Conservation (phyloP, 2,888 invertebrate genomes). For the Xanthia icteritia region DNA sequence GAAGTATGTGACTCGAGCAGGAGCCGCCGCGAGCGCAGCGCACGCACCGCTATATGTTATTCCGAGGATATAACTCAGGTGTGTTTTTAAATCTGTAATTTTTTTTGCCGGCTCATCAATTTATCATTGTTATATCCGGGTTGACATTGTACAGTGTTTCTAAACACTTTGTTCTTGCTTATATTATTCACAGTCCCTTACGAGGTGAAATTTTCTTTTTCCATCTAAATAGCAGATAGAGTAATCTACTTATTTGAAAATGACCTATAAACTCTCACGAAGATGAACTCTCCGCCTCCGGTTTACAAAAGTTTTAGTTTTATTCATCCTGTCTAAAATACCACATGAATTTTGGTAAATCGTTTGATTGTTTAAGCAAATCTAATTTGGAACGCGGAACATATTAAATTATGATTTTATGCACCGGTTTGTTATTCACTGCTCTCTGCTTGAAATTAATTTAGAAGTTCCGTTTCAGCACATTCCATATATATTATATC, state of each 20-base stretch:
- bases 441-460: constrained; percentile 44
- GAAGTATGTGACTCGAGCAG: constrained; percentile 13
- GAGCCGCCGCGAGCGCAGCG: neutral
- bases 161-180: constrained; percentile 1
- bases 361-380: constrained; percentile 34
- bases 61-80: constrained; percentile 18
- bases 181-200: neutral
- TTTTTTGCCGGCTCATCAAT: neutral
- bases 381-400: constrained; percentile 48
- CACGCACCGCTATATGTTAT: neutral
- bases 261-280: constrained; percentile 6
- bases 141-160: neutral
- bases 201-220: neutral
- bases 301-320: constrained; percentile 10
- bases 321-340: neutral
- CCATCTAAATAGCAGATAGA: neutral
- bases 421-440: constrained; percentile 60
- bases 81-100: constrained; percentile 38
- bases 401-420: constrained; percentile 58
- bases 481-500: constrained; percentile 12
- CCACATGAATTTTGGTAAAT: constrained; percentile 20
- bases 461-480: constrained; percentile 53
- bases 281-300: neutral
- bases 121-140: constrained; percentile 11
- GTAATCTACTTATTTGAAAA: constrained; percentile 6